A percentile compares a stretch with the other conserved stretches of the same genome.
Evolutionary conservation across 2,797 vertebrate genomes (phyloP).

Genomic region (Sebastes paucispinis): DNA sequence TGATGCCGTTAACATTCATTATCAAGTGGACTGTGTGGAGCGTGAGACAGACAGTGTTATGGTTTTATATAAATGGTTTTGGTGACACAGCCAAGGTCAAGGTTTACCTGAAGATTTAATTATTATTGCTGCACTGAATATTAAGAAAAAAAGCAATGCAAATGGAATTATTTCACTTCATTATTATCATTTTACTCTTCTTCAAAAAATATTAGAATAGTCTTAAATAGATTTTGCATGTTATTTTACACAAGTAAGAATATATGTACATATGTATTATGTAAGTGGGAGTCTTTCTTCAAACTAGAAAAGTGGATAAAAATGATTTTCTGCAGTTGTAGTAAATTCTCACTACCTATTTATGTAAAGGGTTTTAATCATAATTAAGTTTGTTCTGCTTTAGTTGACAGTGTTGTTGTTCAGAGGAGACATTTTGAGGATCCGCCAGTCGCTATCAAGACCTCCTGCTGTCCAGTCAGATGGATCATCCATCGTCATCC

Average conservation of each 20-base stretch:
- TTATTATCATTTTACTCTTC: not conserved
- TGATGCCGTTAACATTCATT: not conserved
- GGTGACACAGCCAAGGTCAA: not conserved
- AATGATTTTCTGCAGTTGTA: not conserved
- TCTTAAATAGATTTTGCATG: slow-evolving; percentile 7
- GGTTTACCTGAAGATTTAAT: not conserved
- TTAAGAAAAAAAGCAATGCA: not conserved
- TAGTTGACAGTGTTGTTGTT: not conserved
- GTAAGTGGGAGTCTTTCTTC: slow-evolving; percentile 10
- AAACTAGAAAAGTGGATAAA: slow-evolving; percentile 30
- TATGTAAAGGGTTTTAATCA: not conserved
- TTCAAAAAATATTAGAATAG: not conserved
- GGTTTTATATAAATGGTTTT: not conserved
- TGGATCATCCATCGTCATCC: slow-evolving; percentile 59
- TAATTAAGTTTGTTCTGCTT: slow-evolving; percentile 59
- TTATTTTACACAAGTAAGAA: slow-evolving; percentile 44
- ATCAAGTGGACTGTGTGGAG: not conserved
- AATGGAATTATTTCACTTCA: not conserved
- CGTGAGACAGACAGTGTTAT: not conserved
- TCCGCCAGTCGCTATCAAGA: slow-evolving; percentile 47
- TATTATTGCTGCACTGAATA: slow-evolving; percentile 19
- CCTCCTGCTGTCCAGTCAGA: slow-evolving; percentile 67
- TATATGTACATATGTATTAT: slow-evolving; percentile 31
- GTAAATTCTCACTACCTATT: not conserved
- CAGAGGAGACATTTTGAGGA: slow-evolving; percentile 28